Evolutionary conservation across 2,888 invertebrate genomes (phyloP).

Genomic region (Drosophila parthenogenetica): DNA sequence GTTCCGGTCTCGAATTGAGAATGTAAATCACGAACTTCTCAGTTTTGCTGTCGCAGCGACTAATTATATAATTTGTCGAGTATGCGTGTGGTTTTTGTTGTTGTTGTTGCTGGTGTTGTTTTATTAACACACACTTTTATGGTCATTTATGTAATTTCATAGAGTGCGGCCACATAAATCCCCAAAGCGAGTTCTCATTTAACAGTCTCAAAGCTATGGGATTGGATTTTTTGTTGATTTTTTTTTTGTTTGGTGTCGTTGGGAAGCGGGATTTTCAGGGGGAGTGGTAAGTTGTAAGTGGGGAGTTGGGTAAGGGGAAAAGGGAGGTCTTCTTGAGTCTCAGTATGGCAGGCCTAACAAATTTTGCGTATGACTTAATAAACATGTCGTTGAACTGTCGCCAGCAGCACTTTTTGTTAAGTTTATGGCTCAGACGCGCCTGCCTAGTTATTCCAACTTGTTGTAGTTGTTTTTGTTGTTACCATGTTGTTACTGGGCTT

Average conservation of each 20-base stretch:
- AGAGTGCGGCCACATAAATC: constrained; percentile 71
- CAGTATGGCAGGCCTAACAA: constrained; percentile 52
- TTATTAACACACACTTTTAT: constrained; percentile 74
- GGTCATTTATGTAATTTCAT: constrained; percentile 76
- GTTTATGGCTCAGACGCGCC: constrained; percentile 67
- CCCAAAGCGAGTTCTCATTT: constrained; percentile 60
- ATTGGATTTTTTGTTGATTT: background rate
- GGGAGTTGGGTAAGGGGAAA: background rate
- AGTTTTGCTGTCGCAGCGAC: constrained; percentile 32
- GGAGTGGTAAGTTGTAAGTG: background rate
- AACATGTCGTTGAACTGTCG: constrained; percentile 79
- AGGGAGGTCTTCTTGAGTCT: constrained; percentile 16
- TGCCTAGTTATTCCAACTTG: constrained; percentile 43
- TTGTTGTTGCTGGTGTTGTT: constrained; percentile 20
- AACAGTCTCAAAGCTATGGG: constrained; percentile 34
- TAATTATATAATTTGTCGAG: constrained; percentile 71
- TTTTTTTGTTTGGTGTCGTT: background rate
- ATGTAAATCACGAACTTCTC: constrained; percentile 34
- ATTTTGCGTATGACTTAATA: constrained; percentile 79
- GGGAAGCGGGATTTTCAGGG: background rate
- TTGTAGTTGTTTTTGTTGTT: constrained; percentile 25
- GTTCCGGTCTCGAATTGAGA: constrained; percentile 26
- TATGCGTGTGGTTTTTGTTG: constrained; percentile 5
- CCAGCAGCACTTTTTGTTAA: constrained; percentile 59
- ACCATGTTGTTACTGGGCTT: constrained; percentile 37